Base-by-base conservation (phyloP, 2,113 vertebrate genomes). In the Rhinogobius similis region DNA sequence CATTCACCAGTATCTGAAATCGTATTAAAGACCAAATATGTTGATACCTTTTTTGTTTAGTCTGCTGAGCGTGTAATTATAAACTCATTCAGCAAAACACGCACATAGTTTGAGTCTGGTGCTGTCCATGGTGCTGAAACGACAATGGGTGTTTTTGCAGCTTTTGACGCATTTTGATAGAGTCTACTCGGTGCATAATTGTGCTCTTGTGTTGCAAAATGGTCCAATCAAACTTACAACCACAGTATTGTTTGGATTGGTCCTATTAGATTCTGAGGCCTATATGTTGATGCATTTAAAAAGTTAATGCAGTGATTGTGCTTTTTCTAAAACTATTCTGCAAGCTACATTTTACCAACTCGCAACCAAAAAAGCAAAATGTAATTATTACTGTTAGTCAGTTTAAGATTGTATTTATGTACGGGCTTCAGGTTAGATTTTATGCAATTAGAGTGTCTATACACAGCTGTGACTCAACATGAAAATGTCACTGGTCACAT, bases 91-190 rank as follows among this genome's bases (percentile, higher is more conserved):
- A 50, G 20, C n/a, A 10, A 50, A 50, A 21, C 7, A 53, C 50
- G 13, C 13, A 23, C 24, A 53, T 23, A 23, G 20, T 52, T 24
- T 55, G 13, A 55, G 29, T n/a, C 2, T 36, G 55, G 58, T 5
- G 65, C 81, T 88, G 70, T 86, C 85, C 65, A 0, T 82, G 77
- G 78, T 86, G 72, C 86, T 85, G 83, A 83, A 78, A 77, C 14
- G 23, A 21, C 11, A 21, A 10, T 24, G 16, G 8, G 16, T 18
- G 21, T 9, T 52, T 23, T 52, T 52, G n/a, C 21, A 55, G 52
- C 52, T 10, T 50, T 50, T 9, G 46, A 50, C 21, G 18, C 20
- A 10, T 50, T 50, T 50, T n/a, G 7, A n/a, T 20, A 18, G 43
- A 10, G 20, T n/a, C n/a, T 21, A 50, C 8, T 21, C 20, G 8